Conservation (phyloP, 2,888 invertebrate species). For the Aromia moschata region DNA sequence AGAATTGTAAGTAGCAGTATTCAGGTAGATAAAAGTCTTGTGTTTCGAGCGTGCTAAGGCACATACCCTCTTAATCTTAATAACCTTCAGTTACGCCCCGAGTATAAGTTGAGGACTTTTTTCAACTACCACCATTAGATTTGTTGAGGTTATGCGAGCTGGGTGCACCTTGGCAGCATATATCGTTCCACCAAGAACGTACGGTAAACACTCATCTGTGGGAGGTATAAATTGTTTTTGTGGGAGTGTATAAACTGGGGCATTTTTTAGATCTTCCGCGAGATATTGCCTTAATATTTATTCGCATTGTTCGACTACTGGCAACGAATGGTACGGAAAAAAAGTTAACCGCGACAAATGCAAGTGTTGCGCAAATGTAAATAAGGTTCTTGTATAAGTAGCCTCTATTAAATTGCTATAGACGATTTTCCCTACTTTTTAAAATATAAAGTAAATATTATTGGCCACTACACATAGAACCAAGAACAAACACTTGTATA, state of each 20-base stretch:
- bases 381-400: too few relatives aligned
- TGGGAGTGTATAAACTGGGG: conserved; percentile 9
- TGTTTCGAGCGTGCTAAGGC: too few relatives aligned
- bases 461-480: too few relatives aligned
- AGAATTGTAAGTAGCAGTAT: too few relatives aligned
- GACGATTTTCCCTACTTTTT: too few relatives aligned
- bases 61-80: not conserved
- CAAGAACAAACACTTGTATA: too few relatives aligned
- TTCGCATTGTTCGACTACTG: conserved; percentile 12
- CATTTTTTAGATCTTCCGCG: conserved; percentile 6
- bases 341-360: not conserved
- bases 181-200: conserved; percentile 8
- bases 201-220: conserved; percentile 12
- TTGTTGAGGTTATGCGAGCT: conserved; percentile 12
- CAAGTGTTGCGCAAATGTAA: too few relatives aligned
- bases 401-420: too few relatives aligned
- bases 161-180: conserved; percentile 22
- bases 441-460: too few relatives aligned
- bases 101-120: conserved; percentile 1
- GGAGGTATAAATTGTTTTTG: conserved; percentile 22
- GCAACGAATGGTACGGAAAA: not conserved
- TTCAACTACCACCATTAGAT: conserved; percentile 12
- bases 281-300: conserved; percentile 22
- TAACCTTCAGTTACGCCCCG: not conserved
- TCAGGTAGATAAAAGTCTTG: too few relatives aligned